Percentiles rank a stretch among this genome's conserved stretches.
phyloP scores from a whole-genome alignment of 1,140 invertebrate genomes.

The Lordiphosa clarofinis region DNA sequence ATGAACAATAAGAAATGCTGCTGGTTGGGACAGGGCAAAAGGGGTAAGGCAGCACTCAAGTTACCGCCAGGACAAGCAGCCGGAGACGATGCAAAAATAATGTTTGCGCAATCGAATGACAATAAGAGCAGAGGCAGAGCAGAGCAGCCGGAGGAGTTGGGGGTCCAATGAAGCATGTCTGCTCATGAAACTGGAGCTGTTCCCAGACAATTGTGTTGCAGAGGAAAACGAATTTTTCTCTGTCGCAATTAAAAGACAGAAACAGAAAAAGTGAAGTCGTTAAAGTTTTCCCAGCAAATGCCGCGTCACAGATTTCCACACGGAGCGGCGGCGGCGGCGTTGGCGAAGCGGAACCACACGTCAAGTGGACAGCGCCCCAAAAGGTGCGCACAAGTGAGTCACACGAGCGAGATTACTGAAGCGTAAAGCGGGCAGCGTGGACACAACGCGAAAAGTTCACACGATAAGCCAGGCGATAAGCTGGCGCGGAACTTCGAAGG shows the following conservation, averaged over 20 bases:
- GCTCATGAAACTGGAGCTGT: constrained; percentile 59
- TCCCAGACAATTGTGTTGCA: constrained; percentile 59
- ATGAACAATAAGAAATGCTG: constrained; percentile 28
- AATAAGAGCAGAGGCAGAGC: constrained; percentile 38
- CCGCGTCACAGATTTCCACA: constrained; percentile 72
- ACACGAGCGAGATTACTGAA: constrained; percentile 51
- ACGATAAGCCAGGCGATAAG: constrained; percentile 42
- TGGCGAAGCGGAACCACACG: constrained; percentile 70
- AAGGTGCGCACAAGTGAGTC: constrained; percentile 47
- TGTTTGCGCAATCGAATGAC: constrained; percentile 71
- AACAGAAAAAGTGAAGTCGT: constrained; percentile 34
- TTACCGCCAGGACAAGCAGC: constrained; percentile 31
- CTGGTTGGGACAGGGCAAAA: constrained; percentile 32
- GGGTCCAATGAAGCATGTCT: constrained; percentile 65
- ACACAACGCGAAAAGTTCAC: constrained; percentile 48
- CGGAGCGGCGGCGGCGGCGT: constrained; percentile 21
- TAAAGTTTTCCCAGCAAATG: constrained; percentile 66
- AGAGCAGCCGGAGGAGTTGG: background rate
- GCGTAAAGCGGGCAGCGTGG: constrained; percentile 57
- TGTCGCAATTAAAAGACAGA: constrained; percentile 62
- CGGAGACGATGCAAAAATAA: constrained; percentile 47
- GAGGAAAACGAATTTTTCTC: constrained; percentile 60
- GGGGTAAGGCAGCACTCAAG: constrained; percentile 60
- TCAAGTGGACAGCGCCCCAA: constrained; percentile 54
- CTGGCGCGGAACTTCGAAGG: background rate